Percentiles rank a stretch among this genome's conserved stretches.
phyloP scores from a whole-genome alignment of 2,797 vertebrate species.

The Falco biarmicus region DNA sequence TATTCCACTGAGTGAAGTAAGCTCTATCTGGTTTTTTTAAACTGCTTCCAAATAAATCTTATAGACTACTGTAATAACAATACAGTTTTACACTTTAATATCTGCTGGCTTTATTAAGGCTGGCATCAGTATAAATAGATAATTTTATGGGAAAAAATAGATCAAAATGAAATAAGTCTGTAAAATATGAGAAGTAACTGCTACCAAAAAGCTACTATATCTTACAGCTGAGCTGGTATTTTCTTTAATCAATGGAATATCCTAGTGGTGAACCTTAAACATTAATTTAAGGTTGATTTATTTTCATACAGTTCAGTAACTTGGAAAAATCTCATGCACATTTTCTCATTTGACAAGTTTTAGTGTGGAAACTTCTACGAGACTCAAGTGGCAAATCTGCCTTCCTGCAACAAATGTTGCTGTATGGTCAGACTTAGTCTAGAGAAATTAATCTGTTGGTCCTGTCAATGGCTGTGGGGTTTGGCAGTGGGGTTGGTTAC shows the following conservation, averaged over 20 bases:
- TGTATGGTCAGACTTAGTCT: background rate
- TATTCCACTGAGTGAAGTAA: conserved; percentile 36
- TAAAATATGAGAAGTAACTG: background rate
- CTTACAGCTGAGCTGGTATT: background rate
- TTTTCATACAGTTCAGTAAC: background rate
- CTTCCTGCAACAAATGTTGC: background rate
- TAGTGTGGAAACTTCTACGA: background rate
- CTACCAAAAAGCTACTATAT: background rate
- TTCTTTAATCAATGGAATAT: background rate
- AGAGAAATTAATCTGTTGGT: background rate
- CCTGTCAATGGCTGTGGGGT: background rate
- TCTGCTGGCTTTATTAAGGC: conserved; percentile 28
- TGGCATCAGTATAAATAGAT: conserved; percentile 16
- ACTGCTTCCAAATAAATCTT: conserved; percentile 26
- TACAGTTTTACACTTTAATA: conserved; percentile 16
- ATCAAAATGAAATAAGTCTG: conserved; percentile 24
- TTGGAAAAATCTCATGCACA: background rate
- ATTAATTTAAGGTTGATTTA: background rate
- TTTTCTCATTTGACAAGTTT: background rate
- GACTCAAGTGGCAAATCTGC: background rate
- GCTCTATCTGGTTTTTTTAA: conserved; percentile 4
- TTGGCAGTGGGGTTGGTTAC: background rate
- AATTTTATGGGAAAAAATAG: conserved; percentile 26
- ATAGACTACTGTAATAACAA: background rate
- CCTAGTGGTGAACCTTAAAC: background rate